Base-by-base conservation (phyloP, 2,888 invertebrate genomes). In the Heptascelio sp. region DNA sequence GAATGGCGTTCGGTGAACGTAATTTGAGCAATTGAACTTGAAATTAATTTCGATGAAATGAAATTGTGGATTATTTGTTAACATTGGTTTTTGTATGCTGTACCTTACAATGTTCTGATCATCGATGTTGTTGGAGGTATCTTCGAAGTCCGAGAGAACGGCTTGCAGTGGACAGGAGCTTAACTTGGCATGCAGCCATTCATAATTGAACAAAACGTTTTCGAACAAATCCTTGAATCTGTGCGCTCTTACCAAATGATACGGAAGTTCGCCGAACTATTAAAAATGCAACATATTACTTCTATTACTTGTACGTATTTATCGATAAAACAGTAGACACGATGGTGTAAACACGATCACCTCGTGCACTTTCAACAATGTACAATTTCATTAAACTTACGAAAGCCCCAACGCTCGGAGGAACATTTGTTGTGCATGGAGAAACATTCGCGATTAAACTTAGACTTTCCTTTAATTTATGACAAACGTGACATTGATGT, bases 141-240 rank as follows among this genome's bases (percentile, higher is more conserved):
- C 99, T 93, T 99, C 99, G 90, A 99, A 99, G 93, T 99, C 99
- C 5, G 98, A 98, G 8, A 99, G 94, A 0, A 99, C 97, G 0
- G 98, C 97, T 93, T 99, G 99, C 15, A 99, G 94, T 0, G 99
- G 99, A 92, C 99, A 99, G 89, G 98, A 98, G 87, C 97, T 98
- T 0, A 99, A 94, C 92, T 99, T 99, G 0, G 99, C 99, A 91
- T 99, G 99, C 0, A 99, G 94, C 98, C 99, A 99, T 90, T 98
- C 98, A 92, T 99, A 99, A 93, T 99, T 99, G 93, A 99, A 99
- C 0, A 99, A 94, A 0, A 99, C 99, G 90, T 98, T 96, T 51
- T 97, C 96, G 91, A 98, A 98, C 17, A 99, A 94, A 92, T 99
- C 99, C 68, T 97, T 97, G 91, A 98, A 98, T 40, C 99, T 96